Conservation (phyloP, 1,140 invertebrate species). For the Drosophila azteca region DNA sequence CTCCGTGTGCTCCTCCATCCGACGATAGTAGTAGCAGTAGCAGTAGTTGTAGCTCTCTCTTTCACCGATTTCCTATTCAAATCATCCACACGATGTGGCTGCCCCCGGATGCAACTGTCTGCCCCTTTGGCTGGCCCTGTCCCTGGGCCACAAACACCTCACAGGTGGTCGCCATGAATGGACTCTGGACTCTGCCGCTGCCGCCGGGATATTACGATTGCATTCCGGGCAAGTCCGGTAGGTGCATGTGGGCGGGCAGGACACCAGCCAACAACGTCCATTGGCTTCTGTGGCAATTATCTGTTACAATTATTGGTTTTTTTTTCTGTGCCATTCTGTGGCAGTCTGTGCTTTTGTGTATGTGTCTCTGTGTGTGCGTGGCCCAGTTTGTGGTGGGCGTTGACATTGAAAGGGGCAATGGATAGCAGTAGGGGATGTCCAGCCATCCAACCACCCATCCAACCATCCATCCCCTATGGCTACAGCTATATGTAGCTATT, state of each 20-base stretch:
- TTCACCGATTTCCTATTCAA: constrained; percentile 7
- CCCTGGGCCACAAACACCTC: constrained; percentile 37
- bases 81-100: constrained; percentile 32
- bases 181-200: constrained; percentile 27
- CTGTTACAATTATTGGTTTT: constrained; percentile 63
- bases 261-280: not conserved
- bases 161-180: constrained; percentile 55
- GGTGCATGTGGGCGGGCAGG: too few relatives aligned
- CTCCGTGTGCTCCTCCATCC: constrained; percentile 1
- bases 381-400: constrained; percentile 59
- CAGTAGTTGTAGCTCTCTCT: constrained; percentile 2
- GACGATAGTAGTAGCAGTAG: constrained; percentile 4
- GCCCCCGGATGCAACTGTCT: constrained; percentile 37
- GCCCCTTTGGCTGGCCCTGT: constrained; percentile 45
- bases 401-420: constrained; percentile 59
- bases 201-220: constrained; percentile 19
- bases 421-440: too few relatives aligned
- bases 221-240: constrained; percentile 4
- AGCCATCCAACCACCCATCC: constrained; percentile 16
- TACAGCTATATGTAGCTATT: not conserved
- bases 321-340: not conserved
- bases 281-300: constrained; percentile 50
- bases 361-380: constrained; percentile 45
- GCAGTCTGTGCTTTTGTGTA: constrained; percentile 16
- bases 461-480: too few relatives aligned